Conservation (phyloP, 2,113 vertebrate genomes). For the Nannobrachium achirus region DNA sequence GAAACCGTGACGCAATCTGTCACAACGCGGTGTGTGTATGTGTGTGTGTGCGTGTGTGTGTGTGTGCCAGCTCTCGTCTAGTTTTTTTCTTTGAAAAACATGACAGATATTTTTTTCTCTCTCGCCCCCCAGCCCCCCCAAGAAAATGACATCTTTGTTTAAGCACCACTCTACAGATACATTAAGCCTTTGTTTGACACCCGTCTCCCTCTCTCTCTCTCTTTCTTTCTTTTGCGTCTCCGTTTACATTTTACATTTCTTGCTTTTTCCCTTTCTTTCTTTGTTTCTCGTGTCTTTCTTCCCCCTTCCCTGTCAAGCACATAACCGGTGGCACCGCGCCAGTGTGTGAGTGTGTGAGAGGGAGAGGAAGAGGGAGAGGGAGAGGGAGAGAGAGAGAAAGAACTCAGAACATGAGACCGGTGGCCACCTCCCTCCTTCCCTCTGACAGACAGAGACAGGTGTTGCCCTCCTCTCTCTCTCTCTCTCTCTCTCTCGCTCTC, state of each 20-base stretch:
- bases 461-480: constrained; percentile 28
- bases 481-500: constrained; percentile 1
- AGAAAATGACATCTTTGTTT: constrained; percentile 61
- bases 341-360: constrained; percentile 23
- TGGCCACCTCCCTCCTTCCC: constrained; percentile 42
- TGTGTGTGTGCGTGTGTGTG: constrained; percentile 21
- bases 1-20: constrained; percentile 40
- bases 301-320: constrained; percentile 18
- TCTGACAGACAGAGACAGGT: constrained; percentile 72
- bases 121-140: not conserved
- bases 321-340: constrained; percentile 36
- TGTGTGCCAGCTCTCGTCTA: constrained; percentile 43
- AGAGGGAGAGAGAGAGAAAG: constrained; percentile 12
- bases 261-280: constrained; percentile 9
- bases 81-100: constrained; percentile 43
- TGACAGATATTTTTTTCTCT: constrained; percentile 50
- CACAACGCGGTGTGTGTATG: constrained; percentile 1
- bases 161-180: constrained; percentile 26
- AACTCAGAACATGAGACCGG: constrained; percentile 63
- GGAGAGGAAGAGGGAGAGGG: not conserved
- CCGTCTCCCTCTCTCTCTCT: constrained; percentile 22
- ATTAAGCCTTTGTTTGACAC: constrained; percentile 5
- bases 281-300: not conserved
- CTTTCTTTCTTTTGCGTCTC: constrained; percentile 29
- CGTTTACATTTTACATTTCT: constrained; percentile 6